Evolutionary conservation across 2,797 vertebrate genomes (phyloP), one percentile per base, ranked within the genome.

Genomic region (Echeneis naucrates): DNA sequence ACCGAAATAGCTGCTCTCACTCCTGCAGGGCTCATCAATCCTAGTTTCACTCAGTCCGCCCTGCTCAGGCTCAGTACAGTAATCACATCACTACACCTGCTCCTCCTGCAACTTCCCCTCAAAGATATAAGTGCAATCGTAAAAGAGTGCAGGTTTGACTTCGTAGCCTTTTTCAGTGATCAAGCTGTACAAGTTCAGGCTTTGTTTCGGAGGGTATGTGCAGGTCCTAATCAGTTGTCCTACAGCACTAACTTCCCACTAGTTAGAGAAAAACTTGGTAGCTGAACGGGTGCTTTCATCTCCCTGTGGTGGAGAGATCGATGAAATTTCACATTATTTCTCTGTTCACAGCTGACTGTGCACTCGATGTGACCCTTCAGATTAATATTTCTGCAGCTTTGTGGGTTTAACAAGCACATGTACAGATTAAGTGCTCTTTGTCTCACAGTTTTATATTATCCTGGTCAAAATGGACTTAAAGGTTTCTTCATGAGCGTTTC

Each of bases 21-120:
- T 52, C 76, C 81, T 77, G 77, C 80, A 67, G 83, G n/a, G 77
- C 77, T 82, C 87, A 89, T 92, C 87, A 83, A 84, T 88, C 80
- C 84, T 84, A 52, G 67, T 86, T 83, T 82, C 81, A 85, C 68
- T 80, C 72, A 53, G 53, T 33, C 59, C 65, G 27, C 75, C 66
- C 75, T 23, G 53, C 77, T 79, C 58, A 16, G 67, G 37, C 65
- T 59, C 35, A 32, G 32, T 69, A 47, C 82, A 80, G 77, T 89
- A 80, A 89, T 90, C 73, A 81, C 77, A 82, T 69, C 37, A 19
- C 66, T 72, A 54, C 82, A 84, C 67, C 84, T 86, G 82, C 84
- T 84, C 72, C 66, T 44, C 74, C 69, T 21, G 26, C 79, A 64
- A 38, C 59, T 60, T 65, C 67, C 37, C 45, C 51, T 68, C 35